A percentile compares a stretch with the other conserved stretches of the same genome.
Conservation (phyloP, 1,140 invertebrate species). For the Lepidostoma basale region DNA sequence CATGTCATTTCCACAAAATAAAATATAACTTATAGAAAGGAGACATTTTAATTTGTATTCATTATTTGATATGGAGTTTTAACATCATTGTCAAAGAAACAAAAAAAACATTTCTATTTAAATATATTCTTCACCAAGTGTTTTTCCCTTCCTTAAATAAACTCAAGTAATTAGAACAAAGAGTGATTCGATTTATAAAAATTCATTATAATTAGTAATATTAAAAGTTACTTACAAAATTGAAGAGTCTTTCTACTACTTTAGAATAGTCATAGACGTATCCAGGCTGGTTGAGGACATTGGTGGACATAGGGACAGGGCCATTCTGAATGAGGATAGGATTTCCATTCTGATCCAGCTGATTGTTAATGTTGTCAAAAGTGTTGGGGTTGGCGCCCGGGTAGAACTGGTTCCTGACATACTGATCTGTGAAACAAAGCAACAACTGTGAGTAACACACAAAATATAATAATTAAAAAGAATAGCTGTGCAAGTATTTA, state of each 20-base stretch:
- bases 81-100: too few species aligned
- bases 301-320: conserved; percentile 54
- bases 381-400: conserved; percentile 27
- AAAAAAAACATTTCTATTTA: too few species aligned
- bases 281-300: conserved; percentile 58
- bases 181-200: too few species aligned
- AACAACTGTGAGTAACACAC: too few species aligned
- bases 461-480: too few species aligned
- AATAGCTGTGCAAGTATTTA: too few species aligned
- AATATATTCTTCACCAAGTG: too few species aligned
- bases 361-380: conserved; percentile 13
- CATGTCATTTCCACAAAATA: too few species aligned
- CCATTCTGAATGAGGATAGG: conserved; percentile 37
- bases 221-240: conserved; percentile 65
- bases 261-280: conserved; percentile 63
- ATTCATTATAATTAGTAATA: too few species aligned
- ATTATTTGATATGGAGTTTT: too few species aligned
- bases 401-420: conserved; percentile 38
- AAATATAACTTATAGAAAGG: too few species aligned
- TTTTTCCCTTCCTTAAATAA: neutral
- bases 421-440: conserved; percentile 30
- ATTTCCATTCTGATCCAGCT: conserved; percentile 49
- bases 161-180: neutral
- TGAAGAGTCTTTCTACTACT: conserved; percentile 72
- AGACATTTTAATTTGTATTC: too few species aligned